A percentile compares a stretch with the other conserved stretches of the same genome.
These are phyloP conservation scores for Beris morrisii DNA, from an alignment of 2,888 invertebrate species.

Conservation along the genomic window DNA sequence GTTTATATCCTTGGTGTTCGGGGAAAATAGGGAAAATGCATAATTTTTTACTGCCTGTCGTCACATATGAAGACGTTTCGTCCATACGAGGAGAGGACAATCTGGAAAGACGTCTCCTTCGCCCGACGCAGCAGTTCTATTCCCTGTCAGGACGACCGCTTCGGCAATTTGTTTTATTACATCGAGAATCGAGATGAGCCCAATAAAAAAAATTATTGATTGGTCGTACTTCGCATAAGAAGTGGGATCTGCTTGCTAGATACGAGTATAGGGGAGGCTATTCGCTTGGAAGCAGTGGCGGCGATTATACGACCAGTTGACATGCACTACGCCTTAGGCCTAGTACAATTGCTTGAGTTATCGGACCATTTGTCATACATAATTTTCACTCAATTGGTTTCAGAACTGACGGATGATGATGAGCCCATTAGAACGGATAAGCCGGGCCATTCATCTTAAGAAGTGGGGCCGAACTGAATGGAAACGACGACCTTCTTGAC, in stretches of 20 bases:
- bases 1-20: too few relatives aligned
- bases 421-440: conserved; percentile 12
- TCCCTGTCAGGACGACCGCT: background rate
- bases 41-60: conserved; percentile 27
- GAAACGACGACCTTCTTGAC: background rate
- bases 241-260: too few relatives aligned
- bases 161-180: conserved; percentile 37
- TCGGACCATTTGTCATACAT: conserved; percentile 37
- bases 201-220: conserved; percentile 36
- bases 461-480: background rate
- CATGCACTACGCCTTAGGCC: conserved; percentile 9
- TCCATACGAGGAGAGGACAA: conserved; percentile 4
- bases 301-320: too few relatives aligned
- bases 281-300: too few relatives aligned
- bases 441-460: conserved; percentile 12
- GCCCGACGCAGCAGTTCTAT: conserved; percentile 7
- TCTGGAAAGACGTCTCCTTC: background rate
- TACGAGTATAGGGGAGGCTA: too few relatives aligned
- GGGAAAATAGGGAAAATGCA: conserved; percentile 20
- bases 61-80: conserved; percentile 21
- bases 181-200: conserved; percentile 29
- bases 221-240: conserved; percentile 4
- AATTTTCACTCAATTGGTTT: conserved; percentile 39
- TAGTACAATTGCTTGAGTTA: conserved; percentile 34
- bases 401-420: conserved; percentile 25